phyloP scores from a whole-genome alignment of 2,113 vertebrate genomes.

The Sigmodon hispidus region DNA sequence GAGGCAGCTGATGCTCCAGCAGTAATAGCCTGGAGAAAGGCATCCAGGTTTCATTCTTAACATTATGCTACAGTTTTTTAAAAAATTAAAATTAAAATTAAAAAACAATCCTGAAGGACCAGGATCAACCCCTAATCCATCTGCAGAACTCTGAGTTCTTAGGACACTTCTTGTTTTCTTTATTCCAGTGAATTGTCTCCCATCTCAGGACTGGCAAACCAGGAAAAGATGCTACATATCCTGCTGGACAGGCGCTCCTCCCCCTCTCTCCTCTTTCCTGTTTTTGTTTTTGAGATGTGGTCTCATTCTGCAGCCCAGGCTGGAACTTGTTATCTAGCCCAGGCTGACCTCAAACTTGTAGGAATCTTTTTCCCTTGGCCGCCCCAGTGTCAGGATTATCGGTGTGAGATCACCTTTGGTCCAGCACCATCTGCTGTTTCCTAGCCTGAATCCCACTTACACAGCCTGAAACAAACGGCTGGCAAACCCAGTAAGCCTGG shows the following conservation, averaged over 20 bases:
- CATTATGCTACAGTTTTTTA: not conserved
- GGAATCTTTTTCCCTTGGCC: not conserved
- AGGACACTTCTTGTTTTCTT: not conserved
- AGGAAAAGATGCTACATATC: not conserved
- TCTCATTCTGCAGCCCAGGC: not conserved
- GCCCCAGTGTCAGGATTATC: not conserved
- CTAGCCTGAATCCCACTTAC: not conserved
- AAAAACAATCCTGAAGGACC: not conserved
- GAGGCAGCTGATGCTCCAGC: not conserved
- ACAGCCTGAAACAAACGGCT: not conserved
- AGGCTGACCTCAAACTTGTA: not conserved
- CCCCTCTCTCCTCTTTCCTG: accelerated
- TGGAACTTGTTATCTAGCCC: not conserved
- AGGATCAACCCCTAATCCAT: not conserved
- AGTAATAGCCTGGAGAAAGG: not conserved
- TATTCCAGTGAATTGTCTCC: not conserved
- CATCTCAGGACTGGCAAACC: not conserved
- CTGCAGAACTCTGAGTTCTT: not conserved
- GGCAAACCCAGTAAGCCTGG: not conserved
- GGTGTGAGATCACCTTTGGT: not conserved
- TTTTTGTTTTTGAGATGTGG: not conserved
- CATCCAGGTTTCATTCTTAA: not conserved
- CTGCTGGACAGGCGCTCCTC: not conserved
- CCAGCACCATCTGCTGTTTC: not conserved
- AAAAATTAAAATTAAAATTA: too few species aligned